Percentiles rank a stretch among this genome's conserved stretches.
These are phyloP conservation scores for Thaumetopoea pityocampa DNA, from an alignment of 1,140 invertebrate genomes.

Conservation along the genomic window DNA sequence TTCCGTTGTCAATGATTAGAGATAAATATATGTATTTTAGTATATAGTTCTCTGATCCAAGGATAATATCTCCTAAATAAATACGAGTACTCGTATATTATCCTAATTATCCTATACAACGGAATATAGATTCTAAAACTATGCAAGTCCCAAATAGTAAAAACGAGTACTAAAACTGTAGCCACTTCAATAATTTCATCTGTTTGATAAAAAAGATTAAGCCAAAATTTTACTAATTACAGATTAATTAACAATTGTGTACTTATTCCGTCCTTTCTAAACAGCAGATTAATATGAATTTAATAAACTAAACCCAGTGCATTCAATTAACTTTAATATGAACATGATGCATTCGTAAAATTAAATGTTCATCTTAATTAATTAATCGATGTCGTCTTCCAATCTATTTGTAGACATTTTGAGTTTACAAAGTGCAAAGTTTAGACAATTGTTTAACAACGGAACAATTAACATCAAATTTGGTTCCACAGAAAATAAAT, in stretches of 20 bases:
- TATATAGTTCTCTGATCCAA: no score
- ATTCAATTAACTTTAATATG: constrained; percentile 22
- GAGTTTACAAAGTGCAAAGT: constrained; percentile 28
- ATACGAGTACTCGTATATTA: background rate
- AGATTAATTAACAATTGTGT: constrained; percentile 45
- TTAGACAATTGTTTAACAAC: constrained; percentile 30
- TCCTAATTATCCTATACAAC: background rate
- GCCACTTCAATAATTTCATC: no score
- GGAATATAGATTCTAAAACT: constrained; percentile 8
- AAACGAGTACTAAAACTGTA: constrained; percentile 13
- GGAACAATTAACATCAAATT: constrained; percentile 25
- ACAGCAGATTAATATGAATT: constrained; percentile 2
- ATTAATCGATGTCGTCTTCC: constrained; percentile 52
- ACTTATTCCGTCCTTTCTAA: constrained; percentile 63
- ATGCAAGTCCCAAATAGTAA: constrained; percentile 9
- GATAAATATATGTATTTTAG: no score
- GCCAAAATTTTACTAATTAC: constrained; percentile 9
- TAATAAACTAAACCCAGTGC: constrained; percentile 33
- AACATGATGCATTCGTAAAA: constrained; percentile 20
- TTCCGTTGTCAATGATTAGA: no score
- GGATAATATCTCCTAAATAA: no score
- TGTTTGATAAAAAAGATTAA: no score
- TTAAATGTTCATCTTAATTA: constrained; percentile 24
- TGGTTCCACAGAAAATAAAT: constrained; percentile 39
- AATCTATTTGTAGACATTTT: constrained; percentile 50